Evolutionary conservation across 2,888 invertebrate species (phyloP).

Genomic region (Drosophila peninsularis): DNA sequence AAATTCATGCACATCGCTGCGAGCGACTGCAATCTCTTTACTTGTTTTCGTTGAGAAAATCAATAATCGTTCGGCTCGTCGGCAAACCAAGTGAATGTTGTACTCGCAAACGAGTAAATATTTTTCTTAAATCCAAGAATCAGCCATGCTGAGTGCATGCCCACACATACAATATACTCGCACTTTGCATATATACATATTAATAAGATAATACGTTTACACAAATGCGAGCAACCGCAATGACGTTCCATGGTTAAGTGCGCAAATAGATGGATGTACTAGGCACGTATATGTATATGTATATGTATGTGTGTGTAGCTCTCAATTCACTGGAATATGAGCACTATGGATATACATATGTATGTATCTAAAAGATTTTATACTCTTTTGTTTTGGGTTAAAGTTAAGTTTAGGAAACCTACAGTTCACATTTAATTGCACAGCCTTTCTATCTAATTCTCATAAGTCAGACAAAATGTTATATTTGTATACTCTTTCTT

Average conservation of each 20-base stretch:
- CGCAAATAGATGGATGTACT: slow-evolving; percentile 13
- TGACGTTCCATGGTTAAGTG: slow-evolving; percentile 30
- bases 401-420: neutral
- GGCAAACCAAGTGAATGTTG: slow-evolving; percentile 11
- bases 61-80: slow-evolving; percentile 46
- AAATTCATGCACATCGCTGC: neutral
- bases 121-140: slow-evolving; percentile 35
- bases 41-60: slow-evolving; percentile 38
- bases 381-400: neutral
- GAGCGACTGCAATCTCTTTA: neutral
- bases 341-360: neutral
- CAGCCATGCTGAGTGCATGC: slow-evolving; percentile 15
- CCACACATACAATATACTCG: neutral
- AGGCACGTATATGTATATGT: neutral
- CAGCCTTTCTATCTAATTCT: neutral
- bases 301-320: neutral
- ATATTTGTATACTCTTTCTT: neutral
- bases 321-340: slow-evolving; percentile 3
- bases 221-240: slow-evolving; percentile 25
- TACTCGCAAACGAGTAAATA: slow-evolving; percentile 24
- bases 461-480: neutral
- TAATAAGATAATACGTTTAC: slow-evolving; percentile 36
- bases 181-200: slow-evolving; percentile 29
- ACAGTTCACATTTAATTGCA: neutral
- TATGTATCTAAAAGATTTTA: neutral